Evolutionary conservation across 2,888 invertebrate species (phyloP).

Genomic region (Lepidochrysops patricia): DNA sequence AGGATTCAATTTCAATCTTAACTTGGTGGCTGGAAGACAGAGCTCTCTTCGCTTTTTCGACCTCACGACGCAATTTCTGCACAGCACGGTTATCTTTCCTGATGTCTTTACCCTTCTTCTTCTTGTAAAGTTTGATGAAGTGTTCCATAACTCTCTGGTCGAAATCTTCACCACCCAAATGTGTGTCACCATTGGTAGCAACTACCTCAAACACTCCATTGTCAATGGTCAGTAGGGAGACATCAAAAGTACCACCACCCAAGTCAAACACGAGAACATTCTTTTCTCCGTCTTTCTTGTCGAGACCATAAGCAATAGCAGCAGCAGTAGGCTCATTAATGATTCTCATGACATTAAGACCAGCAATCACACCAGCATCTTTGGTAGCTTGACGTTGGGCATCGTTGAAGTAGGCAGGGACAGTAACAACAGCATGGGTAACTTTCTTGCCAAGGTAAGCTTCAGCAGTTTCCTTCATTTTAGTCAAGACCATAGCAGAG

Average conservation of each 20-base stretch:
- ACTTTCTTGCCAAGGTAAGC: conserved; percentile 95
- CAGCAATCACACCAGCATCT: conserved; percentile 97
- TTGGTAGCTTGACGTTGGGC: conserved; percentile 99
- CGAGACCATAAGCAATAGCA: conserved; percentile 96
- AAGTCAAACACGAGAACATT: conserved; percentile 99
- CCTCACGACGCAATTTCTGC: conserved; percentile 96
- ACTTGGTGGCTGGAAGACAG: conserved; percentile 96
- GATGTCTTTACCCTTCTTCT: conserved; percentile 98
- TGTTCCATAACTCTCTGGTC: conserved; percentile 99
- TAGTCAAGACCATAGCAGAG: conserved; percentile 97
- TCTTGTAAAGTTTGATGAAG: conserved; percentile 98
- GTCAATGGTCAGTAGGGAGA: conserved; percentile 97
- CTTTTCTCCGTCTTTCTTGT: conserved; percentile 97
- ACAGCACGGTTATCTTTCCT: conserved; percentile 95
- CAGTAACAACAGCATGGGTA: conserved; percentile 89
- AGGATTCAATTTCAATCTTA: conserved; percentile 98
- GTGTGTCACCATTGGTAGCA: conserved; percentile 95
- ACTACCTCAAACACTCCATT: conserved; percentile 98
- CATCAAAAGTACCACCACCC: conserved; percentile 99
- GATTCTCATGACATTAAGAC: conserved; percentile 93
- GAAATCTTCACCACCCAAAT: conserved; percentile 99
- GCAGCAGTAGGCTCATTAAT: conserved; percentile 99
- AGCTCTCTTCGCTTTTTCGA: conserved; percentile 97
- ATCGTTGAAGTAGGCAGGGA: conserved; percentile 99
- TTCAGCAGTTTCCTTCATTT: conserved; percentile 99